Evolutionary conservation across 2,888 invertebrate species (phyloP).

Genomic region (Trachelus stipa): DNA sequence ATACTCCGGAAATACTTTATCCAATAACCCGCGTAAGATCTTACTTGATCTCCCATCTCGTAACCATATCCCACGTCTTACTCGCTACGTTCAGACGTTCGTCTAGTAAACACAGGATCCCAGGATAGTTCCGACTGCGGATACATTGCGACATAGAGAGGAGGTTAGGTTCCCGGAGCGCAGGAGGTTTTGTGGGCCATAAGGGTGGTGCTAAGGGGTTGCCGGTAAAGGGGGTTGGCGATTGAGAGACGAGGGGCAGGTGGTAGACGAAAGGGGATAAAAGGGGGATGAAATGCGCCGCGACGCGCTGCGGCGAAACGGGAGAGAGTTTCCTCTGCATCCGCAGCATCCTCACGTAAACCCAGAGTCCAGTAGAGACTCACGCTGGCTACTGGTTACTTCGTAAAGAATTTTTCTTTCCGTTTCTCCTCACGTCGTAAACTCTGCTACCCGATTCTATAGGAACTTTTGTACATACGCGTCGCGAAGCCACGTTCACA

Average conservation of each 20-base stretch:
- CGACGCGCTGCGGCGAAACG: conserved; percentile 57
- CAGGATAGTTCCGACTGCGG: conserved; percentile 53
- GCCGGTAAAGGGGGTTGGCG: conserved; percentile 26
- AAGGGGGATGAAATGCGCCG: conserved; percentile 53
- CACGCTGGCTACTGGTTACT: conserved; percentile 49
- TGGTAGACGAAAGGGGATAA: conserved; percentile 30
- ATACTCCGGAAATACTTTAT: not conserved
- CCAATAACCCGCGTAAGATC: not conserved
- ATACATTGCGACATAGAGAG: conserved; percentile 62
- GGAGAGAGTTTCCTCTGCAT: conserved; percentile 49
- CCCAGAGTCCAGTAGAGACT: conserved; percentile 50
- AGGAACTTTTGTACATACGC: not conserved
- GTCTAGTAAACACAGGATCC: not conserved
- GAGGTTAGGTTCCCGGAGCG: conserved; percentile 36
- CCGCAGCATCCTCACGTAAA: conserved; percentile 55
- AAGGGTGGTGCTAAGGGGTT: conserved; percentile 28
- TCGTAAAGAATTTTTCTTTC: conserved; percentile 22
- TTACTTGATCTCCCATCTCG: not conserved
- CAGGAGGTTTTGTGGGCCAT: conserved; percentile 37
- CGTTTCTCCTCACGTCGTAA: conserved; percentile 14
- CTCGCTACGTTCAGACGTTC: too few relatives aligned
- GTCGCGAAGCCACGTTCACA: not conserved
- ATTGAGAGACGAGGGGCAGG: conserved; percentile 19
- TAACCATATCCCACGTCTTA: not conserved
- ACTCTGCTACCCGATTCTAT: conserved; percentile 13